Evolutionary conservation across 2,113 vertebrate genomes (phyloP), one percentile per base, ranked within the genome.

Genomic region (Coryphaenoides rupestris): DNA sequence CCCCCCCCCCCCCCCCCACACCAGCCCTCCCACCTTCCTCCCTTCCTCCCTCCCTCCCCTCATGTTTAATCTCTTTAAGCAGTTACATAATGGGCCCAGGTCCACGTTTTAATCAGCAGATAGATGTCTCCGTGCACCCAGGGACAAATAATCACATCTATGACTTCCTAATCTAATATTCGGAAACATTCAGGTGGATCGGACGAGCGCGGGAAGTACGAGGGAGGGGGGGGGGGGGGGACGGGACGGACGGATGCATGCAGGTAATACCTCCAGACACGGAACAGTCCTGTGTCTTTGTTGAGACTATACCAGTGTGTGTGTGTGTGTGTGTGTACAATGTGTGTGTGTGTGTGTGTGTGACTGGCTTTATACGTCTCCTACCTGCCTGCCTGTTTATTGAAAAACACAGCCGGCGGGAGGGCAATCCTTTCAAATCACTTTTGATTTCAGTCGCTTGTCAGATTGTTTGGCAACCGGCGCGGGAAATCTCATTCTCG

Each of bases 81-180:
- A 81, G 78, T 88, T 86, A 85, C 81, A 87, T 87, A 88, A 88
- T 83, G 74, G 77, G 70, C 68, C 79, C 77, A 71, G 72, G 74
- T 82, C 81, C 82, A 77, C 75, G 66, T 85, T 88, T 87, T 85
- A 86, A 90, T 90, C 87, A 90, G 82, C 56, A 80, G 86, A 87
- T 84, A 87, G 86, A 84, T 82, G 82, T 76, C 70, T 76, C 70
- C 72, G 77, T 45, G 23, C 77, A n/a, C n/a, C 76, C 76, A 55
- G 77, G 84, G 79, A 84, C 76, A 68, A 86, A 89, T 90, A 89
- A 89, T 88, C 86, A 86, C 86, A 86, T 84, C 81, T 86, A 84
- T 86, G 89, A 88, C 80, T 82, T 85, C 85, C 77, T 88, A 84
- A 87, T 85, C 85, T 85, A 85, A 89, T 89, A 88, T 82, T 76